A percentile compares a stretch with the other conserved stretches of the same genome.
These are phyloP conservation scores for Tauraco hartlaubi DNA, from an alignment of 2,797 vertebrate species.

Conservation along the genomic window DNA sequence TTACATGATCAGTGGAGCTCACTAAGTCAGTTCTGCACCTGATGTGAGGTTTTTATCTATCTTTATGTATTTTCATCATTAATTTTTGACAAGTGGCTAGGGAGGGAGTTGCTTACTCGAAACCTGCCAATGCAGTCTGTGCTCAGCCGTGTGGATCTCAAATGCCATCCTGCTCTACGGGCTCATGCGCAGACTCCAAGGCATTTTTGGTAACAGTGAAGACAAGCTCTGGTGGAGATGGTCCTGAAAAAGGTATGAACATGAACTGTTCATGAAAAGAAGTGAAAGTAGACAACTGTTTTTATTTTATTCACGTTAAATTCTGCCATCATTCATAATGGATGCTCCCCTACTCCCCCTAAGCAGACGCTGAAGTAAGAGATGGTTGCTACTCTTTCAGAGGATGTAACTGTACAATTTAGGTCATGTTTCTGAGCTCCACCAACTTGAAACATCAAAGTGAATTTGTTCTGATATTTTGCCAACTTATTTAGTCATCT, in stretches of 20 bases:
- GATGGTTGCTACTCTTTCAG: background rate
- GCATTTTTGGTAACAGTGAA: background rate
- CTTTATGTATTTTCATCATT: background rate
- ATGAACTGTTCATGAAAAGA: background rate
- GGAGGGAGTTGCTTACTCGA: background rate
- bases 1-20: background rate
- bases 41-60: background rate
- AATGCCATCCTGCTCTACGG: background rate
- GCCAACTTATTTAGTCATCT: conserved; percentile 44
- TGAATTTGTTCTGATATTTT: conserved; percentile 50
- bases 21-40: background rate
- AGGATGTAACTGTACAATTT: background rate
- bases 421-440: conserved; percentile 21
- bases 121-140: background rate
- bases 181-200: background rate
- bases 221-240: background rate
- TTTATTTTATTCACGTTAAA: background rate
- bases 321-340: background rate
- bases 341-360: background rate
- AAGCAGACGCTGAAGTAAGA: background rate
- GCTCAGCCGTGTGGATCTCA: background rate
- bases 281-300: background rate
- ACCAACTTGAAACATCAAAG: conserved; percentile 47
- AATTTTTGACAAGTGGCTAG: background rate
- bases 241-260: background rate